These are phyloP conservation scores for Nebria ingens DNA, from an alignment of 1,140 invertebrate genomes.

Conservation along the genomic window DNA sequence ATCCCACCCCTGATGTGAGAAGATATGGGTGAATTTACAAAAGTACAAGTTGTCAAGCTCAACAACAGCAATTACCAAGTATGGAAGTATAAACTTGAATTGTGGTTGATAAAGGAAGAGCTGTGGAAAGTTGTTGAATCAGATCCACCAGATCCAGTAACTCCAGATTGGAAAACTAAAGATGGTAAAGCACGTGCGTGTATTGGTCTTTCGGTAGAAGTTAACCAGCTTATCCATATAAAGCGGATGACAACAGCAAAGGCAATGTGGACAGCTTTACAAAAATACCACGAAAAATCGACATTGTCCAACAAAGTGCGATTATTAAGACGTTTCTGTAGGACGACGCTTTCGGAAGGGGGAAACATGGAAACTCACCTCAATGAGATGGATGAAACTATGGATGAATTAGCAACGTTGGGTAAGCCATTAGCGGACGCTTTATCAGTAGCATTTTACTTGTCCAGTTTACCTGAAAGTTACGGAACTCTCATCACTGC, in stretches of 20 bases:
- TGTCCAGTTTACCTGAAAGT: no score
- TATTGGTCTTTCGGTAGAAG: neutral
- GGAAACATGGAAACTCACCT: neutral
- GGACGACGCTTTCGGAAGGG: neutral
- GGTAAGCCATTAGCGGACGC: neutral
- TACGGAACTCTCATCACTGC: neutral
- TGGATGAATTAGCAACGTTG: neutral
- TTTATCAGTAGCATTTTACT: no score
- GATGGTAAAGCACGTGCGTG: neutral
- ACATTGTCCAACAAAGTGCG: neutral
- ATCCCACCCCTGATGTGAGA: no score
- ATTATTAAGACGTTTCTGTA: neutral
- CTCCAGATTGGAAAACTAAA: neutral
- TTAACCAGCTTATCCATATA: neutral
- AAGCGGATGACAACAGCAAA: neutral
- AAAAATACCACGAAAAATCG: neutral
- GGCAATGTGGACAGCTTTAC: neutral
- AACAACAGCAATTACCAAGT: neutral
- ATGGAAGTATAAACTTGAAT: neutral
- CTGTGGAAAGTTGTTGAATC: neutral
- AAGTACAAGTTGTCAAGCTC: neutral
- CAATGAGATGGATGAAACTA: neutral
- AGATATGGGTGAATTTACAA: no score
- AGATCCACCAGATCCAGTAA: neutral
- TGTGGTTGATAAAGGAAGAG: neutral